These are phyloP conservation scores for Platycheirus albimanus DNA, from an alignment of 2,888 invertebrate genomes.

Conservation along the genomic window DNA sequence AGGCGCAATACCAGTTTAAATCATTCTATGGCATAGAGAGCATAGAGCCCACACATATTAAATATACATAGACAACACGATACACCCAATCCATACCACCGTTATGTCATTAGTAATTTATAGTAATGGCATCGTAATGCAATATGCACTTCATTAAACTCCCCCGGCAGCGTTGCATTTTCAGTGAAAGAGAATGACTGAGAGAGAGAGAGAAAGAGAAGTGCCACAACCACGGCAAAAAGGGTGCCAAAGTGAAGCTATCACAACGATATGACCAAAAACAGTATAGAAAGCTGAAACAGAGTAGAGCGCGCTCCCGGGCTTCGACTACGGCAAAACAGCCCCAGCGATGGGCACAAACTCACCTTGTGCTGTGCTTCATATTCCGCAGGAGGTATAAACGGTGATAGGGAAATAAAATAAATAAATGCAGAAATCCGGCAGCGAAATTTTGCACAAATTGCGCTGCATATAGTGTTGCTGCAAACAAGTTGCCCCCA, in stretches of 20 bases:
- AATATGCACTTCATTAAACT: slow-evolving; percentile 74
- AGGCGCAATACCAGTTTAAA: slow-evolving; percentile 40
- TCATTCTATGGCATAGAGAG: slow-evolving; percentile 10
- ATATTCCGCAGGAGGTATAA: neutral
- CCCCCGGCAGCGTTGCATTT: slow-evolving; percentile 38
- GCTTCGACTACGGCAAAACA: slow-evolving; percentile 5
- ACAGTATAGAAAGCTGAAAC: slow-evolving; percentile 26
- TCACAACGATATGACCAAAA: slow-evolving; percentile 48
- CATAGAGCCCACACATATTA: neutral
- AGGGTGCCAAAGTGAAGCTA: slow-evolving; percentile 62
- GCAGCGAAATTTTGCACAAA: slow-evolving; percentile 69
- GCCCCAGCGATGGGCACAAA: neutral
- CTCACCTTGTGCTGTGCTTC: slow-evolving; percentile 41
- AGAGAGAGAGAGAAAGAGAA: neutral
- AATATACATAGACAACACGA: slow-evolving; percentile 36
- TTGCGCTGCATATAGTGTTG: slow-evolving; percentile 38
- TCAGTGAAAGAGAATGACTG: neutral
- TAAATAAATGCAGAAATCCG: slow-evolving; percentile 74
- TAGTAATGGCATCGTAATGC: slow-evolving; percentile 75
- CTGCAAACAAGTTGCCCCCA: slow-evolving; percentile 12
- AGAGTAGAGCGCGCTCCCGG: slow-evolving; percentile 10
- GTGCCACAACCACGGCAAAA: slow-evolving; percentile 10
- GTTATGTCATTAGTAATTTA: slow-evolving; percentile 74
- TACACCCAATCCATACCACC: slow-evolving; percentile 56
- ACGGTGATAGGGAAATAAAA: slow-evolving; percentile 51